Evolutionary conservation across 2,888 invertebrate species (phyloP), one percentile per base, ranked within the genome.

Genomic region (Hemithea aestivaria): DNA sequence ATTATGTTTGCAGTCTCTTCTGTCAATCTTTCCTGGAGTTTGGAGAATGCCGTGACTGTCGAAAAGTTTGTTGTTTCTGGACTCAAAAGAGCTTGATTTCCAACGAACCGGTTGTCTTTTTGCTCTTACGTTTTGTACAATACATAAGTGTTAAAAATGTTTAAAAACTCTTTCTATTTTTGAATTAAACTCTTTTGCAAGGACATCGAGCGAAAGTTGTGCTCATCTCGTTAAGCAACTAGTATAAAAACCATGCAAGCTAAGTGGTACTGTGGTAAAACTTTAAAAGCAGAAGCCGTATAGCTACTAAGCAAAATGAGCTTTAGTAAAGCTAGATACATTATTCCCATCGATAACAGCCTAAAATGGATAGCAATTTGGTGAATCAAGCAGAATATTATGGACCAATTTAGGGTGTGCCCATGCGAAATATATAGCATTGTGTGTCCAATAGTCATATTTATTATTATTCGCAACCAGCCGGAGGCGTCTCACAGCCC

Each of bases 391-490:
- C 35, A 37, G 27, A 47, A 42, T 40, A 34, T 42, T 40, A 34
- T 42, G 34, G 40, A 33, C 35, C 47, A 43, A 47, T 51, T 50
- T 45, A 36, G 28, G 34, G 42, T 35, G 32, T 35, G 40, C 39
- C 36, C 45, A 43, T 30, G 45, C 40, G 35, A 27, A 34, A 28
- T 38, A 40, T 47, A 43, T 41, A 36, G 38, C 40, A 51, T 44
- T 47, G 47, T 43, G 34, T 33, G 32, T 33, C 10, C 35, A 41
- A 45, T 51, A 40, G 42, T 27, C 42, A 35, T 45, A 39, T n/a
- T 16, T 16, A 16, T 43, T 40, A 38, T 40, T 37, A 32, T 43
- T 31, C 24, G 36, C 29, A 26, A 26, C 10, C 26, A 32, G 11
- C 27, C 33, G 36, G 29, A 27, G 25, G 41, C 41, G 25, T 33